Evolutionary conservation across 2,797 vertebrate genomes (phyloP).

Genomic region (Ciconia nigra): DNA sequence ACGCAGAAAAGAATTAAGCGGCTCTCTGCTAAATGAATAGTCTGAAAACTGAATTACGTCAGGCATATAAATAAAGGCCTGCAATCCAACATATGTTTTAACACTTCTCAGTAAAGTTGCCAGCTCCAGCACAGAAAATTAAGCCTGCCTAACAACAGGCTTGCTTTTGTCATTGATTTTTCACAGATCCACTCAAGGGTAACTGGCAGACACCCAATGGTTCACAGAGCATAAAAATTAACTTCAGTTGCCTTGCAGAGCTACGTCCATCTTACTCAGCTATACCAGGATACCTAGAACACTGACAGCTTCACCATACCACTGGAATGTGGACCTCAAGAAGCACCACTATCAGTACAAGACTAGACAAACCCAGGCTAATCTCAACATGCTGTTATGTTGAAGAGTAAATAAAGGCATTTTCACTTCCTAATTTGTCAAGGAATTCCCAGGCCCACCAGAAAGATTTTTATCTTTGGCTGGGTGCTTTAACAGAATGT

Average conservation of each 20-base stretch:
- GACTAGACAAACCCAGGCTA: background rate
- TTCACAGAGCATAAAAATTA: background rate
- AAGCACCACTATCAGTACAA: background rate
- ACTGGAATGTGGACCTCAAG: background rate
- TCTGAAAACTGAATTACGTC: background rate
- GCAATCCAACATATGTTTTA: background rate
- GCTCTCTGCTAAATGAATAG: background rate
- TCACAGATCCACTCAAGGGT: background rate
- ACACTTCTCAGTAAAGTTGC: background rate
- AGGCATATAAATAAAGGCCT: background rate
- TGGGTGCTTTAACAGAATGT: background rate
- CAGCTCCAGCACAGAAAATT: background rate
- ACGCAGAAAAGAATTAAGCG: background rate
- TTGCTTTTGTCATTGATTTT: slow-evolving; percentile 5
- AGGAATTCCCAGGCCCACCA: background rate
- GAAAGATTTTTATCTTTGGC: background rate
- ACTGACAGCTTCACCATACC: background rate
- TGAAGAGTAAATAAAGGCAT: background rate
- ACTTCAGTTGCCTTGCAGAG: background rate
- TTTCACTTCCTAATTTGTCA: background rate
- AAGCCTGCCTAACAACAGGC: background rate
- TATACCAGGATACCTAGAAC: background rate
- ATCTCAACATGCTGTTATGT: background rate
- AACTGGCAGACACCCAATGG: background rate
- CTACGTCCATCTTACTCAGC: background rate